Evolutionary conservation across 2,113 vertebrate species (phyloP), one percentile per base, ranked within the genome.

Genomic region (Cairina moschata): DNA sequence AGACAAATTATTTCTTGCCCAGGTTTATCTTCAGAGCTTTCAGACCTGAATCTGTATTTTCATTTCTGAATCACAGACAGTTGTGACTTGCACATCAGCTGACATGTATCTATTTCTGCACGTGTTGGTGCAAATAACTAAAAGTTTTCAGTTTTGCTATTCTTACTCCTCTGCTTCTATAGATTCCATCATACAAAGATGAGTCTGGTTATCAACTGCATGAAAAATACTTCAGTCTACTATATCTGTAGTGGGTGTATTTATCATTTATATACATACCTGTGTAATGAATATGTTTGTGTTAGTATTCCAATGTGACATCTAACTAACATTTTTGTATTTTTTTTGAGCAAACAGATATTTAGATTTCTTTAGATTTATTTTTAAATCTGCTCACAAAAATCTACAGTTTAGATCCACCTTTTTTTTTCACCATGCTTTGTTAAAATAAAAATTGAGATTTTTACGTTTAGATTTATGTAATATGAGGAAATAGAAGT

Each of bases 41-140:
- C 13, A 56, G 22, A 54, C 11, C 8, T 60, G 68, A 42, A 65
- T 59, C 11, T 40, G 16, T 59, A 31, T 59, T 88, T 90, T 60
- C 0, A 0, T 36, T 86, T 62, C 73, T 71, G 44, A 48, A 28
- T 92, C 29, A 54, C n/a, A 69, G 46, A 21, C 22, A 3, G 11
- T 31, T 20, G 12, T 38, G 56, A 40, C 36, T 6, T 65, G 62
- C 32, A 88, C 55, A 58, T 79, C 23, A 63, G 4, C 56, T 68
- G 62, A n/a, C 7, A 2, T 0, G 0, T 32, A 4, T 36, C 66
- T 71, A 14, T 28, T 85, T 83, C 76, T 78, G 14, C 60, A 14
- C 42, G 17, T 60, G 28, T 20, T 93, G 22, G 32, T 82, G 58
- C 52, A 82, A 82, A 48, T 59, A 75, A 40, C 8, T 20, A 8